Evolutionary conservation across 2,797 vertebrate genomes (phyloP).

Genomic region (Cryptoblepharus egeriae): DNA sequence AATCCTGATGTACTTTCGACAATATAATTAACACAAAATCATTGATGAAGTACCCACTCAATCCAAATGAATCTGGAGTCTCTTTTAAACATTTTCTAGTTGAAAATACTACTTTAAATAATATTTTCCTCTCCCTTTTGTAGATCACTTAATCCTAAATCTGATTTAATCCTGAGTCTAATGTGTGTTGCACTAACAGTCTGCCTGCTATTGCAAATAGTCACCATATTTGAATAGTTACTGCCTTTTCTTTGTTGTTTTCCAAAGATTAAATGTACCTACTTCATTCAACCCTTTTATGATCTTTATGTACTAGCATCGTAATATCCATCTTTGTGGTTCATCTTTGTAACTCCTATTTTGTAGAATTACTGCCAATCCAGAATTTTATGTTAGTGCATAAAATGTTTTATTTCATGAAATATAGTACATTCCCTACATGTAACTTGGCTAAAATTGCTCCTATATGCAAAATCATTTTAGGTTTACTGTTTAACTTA

Average conservation of each 20-base stretch:
- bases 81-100: neutral
- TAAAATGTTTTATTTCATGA: neutral
- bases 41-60: neutral
- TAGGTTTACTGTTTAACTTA: neutral
- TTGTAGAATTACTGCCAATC: neutral
- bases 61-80: neutral
- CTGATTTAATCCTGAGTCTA: too few species aligned
- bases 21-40: neutral
- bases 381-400: neutral
- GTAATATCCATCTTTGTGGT: neutral
- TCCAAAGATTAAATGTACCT: neutral
- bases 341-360: neutral
- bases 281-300: neutral
- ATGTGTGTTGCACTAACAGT: neutral
- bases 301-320: neutral
- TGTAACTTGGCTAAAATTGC: neutral
- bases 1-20: slow-evolving; percentile 30
- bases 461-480: neutral
- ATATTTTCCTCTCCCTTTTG: neutral
- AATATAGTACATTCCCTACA: neutral
- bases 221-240: neutral
- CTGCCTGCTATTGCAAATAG: neutral
- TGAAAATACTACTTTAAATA: neutral
- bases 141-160: neutral
- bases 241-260: neutral